Evolutionary conservation across 2,113 vertebrate genomes (phyloP).

Genomic region (Theropithecus gelada): DNA sequence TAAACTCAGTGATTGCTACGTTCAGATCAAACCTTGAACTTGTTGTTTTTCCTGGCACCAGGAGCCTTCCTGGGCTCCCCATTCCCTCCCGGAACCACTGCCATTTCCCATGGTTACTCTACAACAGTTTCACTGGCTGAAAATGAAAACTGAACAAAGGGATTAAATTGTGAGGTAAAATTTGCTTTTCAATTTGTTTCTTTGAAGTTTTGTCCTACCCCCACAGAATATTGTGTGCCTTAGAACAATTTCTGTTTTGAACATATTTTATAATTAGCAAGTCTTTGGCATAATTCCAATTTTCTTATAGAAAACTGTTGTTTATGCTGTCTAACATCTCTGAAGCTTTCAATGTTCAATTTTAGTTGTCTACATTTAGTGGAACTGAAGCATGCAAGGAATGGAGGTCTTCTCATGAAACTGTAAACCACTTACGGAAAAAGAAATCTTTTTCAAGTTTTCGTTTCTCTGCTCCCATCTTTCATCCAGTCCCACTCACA

Average conservation of each 20-base stretch:
- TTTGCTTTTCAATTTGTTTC: not conserved
- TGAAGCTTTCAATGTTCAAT: not conserved
- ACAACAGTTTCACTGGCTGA: not conserved
- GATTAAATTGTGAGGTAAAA: not conserved
- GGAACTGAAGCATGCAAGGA: not conserved
- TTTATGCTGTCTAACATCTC: not conserved
- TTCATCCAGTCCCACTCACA: not conserved
- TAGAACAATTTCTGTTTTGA: not conserved
- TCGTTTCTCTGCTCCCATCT: not conserved
- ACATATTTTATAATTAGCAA: not conserved
- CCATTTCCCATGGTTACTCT: not conserved
- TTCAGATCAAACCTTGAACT: not conserved
- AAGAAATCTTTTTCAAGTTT: not conserved
- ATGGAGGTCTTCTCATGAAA: not conserved
- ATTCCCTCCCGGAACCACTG: not conserved
- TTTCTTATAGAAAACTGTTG: not conserved
- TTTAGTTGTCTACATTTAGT: not conserved
- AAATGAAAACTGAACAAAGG: not conserved
- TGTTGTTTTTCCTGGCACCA: not conserved
- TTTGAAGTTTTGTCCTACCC: not conserved
- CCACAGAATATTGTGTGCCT: not conserved
- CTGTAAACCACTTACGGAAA: not conserved
- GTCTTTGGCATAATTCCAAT: not conserved
- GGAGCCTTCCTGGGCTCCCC: rapidly evolving
- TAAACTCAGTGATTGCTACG: not conserved